Evolutionary conservation across 2,797 vertebrate genomes (phyloP).

Genomic region (Oreonectes daqikongensis): DNA sequence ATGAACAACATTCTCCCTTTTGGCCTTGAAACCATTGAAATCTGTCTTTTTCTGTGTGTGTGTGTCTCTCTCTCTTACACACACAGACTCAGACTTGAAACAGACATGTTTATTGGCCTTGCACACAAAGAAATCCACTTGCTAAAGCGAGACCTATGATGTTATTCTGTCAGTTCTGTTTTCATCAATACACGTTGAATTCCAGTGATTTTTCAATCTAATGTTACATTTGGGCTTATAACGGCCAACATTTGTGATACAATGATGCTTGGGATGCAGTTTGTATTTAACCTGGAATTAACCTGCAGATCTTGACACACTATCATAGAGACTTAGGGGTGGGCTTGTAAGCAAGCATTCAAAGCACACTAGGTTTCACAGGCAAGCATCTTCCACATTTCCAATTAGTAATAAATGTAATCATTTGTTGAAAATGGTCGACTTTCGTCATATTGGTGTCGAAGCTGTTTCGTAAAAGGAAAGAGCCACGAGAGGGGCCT

Average conservation of each 20-base stretch:
- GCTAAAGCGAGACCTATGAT: not conserved
- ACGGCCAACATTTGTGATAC: not conserved
- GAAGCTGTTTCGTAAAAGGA: not conserved
- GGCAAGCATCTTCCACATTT: too few species aligned
- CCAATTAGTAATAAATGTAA: not conserved
- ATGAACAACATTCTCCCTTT: constrained; percentile 66
- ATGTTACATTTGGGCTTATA: not conserved
- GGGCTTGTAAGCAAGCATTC: too few species aligned
- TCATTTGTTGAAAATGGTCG: not conserved
- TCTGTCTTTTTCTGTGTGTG: constrained; percentile 5
- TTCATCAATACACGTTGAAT: too few species aligned
- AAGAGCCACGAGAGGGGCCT: not conserved
- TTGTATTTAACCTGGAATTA: too few species aligned
- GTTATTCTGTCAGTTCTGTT: not conserved
- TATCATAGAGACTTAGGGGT: not conserved
- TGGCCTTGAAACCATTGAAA: constrained; percentile 71
- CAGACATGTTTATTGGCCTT: constrained; percentile 18
- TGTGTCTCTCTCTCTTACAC: constrained; percentile 17
- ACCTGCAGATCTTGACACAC: too few species aligned
- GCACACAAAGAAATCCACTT: not conserved
- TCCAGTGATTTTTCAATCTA: too few species aligned
- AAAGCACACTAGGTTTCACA: too few species aligned
- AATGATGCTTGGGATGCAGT: not conserved
- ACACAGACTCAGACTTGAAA: not conserved
- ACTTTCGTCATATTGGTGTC: not conserved